Conservation (phyloP, 2,888 invertebrate species). For the Eristalis pertinax region DNA sequence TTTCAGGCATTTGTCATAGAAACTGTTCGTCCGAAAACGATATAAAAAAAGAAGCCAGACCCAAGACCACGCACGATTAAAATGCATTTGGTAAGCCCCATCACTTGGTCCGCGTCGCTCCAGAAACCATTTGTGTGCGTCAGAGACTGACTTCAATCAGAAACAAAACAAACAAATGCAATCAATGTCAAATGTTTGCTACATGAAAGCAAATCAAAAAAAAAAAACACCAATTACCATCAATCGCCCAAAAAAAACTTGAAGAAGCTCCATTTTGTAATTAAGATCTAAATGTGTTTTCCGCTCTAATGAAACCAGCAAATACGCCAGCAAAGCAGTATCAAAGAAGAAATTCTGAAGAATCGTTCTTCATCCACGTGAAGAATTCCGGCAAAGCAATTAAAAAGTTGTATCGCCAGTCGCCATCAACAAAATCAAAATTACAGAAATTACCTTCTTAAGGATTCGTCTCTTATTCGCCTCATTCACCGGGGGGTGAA, state of each 20-base stretch:
- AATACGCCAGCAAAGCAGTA: conserved; percentile 13
- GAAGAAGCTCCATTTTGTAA: conserved; percentile 6
- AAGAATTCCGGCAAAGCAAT: conserved; percentile 44
- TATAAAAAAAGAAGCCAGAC: too few species aligned
- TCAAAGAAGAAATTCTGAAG: conserved; percentile 9
- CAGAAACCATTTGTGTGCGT: not conserved
- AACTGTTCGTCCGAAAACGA: too few species aligned
- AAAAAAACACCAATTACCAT: conserved; percentile 12
- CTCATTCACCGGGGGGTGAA: not conserved
- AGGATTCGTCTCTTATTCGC: conserved; percentile 15
- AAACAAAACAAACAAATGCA: not conserved
- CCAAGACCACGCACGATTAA: too few species aligned
- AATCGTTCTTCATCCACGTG: conserved; percentile 5
- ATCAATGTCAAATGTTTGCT: not conserved
- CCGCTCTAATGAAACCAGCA: conserved; percentile 29
- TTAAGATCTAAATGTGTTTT: conserved; percentile 27
- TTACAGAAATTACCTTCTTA: conserved; percentile 31
- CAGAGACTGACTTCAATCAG: not conserved
- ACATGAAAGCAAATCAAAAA: conserved; percentile 17
- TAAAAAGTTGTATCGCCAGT: conserved; percentile 52
- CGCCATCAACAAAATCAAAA: conserved; percentile 36
- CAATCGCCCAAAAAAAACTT: conserved; percentile 7
- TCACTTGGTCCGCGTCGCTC: not conserved
- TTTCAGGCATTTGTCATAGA: too few species aligned
- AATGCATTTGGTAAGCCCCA: too few species aligned